Percentiles rank a stretch among this genome's conserved stretches.
Evolutionary conservation across 2,888 invertebrate genomes (phyloP).

Genomic region (Desoria tigrina): DNA sequence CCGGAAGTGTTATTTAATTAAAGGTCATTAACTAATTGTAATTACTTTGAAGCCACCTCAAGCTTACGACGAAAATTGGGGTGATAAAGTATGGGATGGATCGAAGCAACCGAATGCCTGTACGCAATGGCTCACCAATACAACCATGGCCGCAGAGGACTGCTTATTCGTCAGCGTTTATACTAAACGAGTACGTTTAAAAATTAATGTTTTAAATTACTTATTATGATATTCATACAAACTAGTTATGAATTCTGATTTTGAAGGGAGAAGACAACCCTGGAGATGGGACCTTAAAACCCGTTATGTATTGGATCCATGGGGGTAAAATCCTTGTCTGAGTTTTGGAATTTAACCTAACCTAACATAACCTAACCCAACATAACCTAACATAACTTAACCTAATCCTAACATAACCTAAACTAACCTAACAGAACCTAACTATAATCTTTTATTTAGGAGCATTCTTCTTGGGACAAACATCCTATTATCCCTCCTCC

Average conservation of each 20-base stretch:
- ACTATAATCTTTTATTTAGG: no score
- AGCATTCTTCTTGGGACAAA: conserved; percentile 38
- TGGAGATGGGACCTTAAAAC: conserved; percentile 9
- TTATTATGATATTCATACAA: no score
- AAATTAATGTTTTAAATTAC: no score
- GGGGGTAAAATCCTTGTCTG: conserved; percentile 28
- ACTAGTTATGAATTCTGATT: no score
- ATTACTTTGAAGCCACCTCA: conserved; percentile 40
- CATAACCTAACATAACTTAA: no score
- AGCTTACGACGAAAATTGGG: conserved; percentile 26
- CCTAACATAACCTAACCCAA: no score
- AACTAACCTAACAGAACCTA: no score
- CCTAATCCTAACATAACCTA: no score
- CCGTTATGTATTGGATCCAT: conserved; percentile 40
- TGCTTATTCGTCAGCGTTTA: conserved; percentile 38
- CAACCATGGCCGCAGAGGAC: conserved; percentile 30
- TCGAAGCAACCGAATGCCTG: conserved; percentile 31
- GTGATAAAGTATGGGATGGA: conserved; percentile 20
- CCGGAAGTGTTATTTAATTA: no score
- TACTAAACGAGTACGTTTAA: conserved; percentile 22
- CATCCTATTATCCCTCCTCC: conserved; percentile 27
- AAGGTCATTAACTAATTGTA: no score
- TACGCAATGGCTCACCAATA: conserved; percentile 26
- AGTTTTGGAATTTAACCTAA: no score
- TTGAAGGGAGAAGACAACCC: conserved; percentile 6